Conservation (phyloP, 1,140 invertebrate genomes). For the Neodiprion fabricii region DNA sequence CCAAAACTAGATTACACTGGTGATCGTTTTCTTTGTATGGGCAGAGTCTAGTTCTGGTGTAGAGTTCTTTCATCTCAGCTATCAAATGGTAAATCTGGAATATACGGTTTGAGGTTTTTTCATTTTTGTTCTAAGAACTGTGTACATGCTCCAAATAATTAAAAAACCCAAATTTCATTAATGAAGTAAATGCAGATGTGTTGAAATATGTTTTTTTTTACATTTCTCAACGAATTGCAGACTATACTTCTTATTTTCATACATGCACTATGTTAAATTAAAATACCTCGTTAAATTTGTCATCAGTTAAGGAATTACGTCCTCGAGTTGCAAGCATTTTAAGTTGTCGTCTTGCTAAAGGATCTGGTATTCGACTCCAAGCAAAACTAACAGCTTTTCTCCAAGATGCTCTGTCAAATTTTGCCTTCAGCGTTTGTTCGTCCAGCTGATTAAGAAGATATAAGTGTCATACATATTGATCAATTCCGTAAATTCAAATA, state of each 20-base stretch:
- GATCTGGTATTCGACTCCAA: slow-evolving; percentile 72
- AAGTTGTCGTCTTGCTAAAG: slow-evolving; percentile 72
- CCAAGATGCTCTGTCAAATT: slow-evolving; percentile 79
- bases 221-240: no score
- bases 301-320: slow-evolving; percentile 74
- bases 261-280: no score
- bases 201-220: no score
- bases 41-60: slow-evolving; percentile 75
- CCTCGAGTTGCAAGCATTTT: slow-evolving; percentile 74
- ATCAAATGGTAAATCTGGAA: slow-evolving; percentile 75
- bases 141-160: no score
- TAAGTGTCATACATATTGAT: background rate
- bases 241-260: no score
- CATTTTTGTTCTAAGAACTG: no score
- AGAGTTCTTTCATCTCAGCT: slow-evolving; percentile 81
- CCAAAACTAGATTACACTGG: slow-evolving; percentile 73
- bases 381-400: slow-evolving; percentile 72
- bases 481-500: background rate
- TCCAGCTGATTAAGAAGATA: slow-evolving; percentile 60
- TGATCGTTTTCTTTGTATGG: slow-evolving; percentile 65
- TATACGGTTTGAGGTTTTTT: slow-evolving; percentile 12
- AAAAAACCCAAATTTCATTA: no score
- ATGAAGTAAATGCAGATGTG: no score
- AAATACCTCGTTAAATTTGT: slow-evolving; percentile 76
- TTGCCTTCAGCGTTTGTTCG: slow-evolving; percentile 71